Conservation (phyloP, 2,797 vertebrate genomes). For the Threskiornis aethiopicus region DNA sequence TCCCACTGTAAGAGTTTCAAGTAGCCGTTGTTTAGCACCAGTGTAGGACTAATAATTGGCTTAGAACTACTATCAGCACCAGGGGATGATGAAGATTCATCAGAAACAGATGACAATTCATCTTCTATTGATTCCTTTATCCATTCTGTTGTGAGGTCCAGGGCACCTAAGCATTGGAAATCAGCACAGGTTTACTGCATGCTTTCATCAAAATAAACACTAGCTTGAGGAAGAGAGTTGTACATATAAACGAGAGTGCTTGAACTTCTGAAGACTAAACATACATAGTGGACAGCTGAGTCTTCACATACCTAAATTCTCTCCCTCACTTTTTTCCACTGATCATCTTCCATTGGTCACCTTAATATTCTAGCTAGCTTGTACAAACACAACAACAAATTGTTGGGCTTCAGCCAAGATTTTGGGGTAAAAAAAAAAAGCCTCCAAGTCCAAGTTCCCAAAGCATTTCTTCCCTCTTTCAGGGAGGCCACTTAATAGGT, state of each 20-base stretch:
- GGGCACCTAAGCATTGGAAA: constrained; percentile 77
- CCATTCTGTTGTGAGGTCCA: constrained; percentile 89
- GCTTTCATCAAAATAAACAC: background rate
- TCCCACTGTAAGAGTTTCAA: constrained; percentile 88
- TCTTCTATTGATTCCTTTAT: constrained; percentile 86
- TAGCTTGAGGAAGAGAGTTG: background rate
- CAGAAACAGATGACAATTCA: constrained; percentile 69
- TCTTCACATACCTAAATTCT: background rate
- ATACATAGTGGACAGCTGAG: background rate
- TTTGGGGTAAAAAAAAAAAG: background rate
- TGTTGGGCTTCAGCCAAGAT: background rate
- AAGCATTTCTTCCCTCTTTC: background rate
- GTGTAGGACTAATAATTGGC: constrained; percentile 80
- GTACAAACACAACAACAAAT: background rate
- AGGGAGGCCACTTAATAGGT: background rate
- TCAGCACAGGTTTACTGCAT: background rate
- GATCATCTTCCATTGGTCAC: background rate
- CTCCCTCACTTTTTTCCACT: background rate
- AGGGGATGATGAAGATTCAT: constrained; percentile 59
- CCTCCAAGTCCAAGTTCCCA: background rate
- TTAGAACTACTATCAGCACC: constrained; percentile 69
- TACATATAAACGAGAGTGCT: background rate
- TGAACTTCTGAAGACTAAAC: background rate
- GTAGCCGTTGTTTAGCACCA: constrained; percentile 87
- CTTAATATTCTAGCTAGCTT: background rate